Percentiles rank a stretch among this genome's conserved stretches.
These are phyloP conservation scores for Ceratotherium simum DNA, from an alignment of 2,113 vertebrate species.

Conservation along the genomic window DNA sequence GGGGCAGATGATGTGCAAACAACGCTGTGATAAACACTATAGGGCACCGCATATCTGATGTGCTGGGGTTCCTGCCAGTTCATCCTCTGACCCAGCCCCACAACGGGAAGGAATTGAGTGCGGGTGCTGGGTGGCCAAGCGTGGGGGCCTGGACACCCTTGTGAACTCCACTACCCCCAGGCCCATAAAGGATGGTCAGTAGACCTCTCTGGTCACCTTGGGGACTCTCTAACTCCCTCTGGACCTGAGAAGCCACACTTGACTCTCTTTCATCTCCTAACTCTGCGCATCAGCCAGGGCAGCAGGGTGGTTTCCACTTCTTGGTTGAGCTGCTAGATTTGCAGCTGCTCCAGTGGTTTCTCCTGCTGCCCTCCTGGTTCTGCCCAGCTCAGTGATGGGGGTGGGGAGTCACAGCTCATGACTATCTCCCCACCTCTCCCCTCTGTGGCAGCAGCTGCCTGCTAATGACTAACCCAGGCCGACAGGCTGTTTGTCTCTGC, in stretches of 20 bases:
- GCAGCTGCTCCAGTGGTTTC: not conserved
- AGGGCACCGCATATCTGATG: not conserved
- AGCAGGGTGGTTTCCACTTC: not conserved
- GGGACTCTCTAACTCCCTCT: not conserved
- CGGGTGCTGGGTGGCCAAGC: not conserved
- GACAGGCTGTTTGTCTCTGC: constrained; percentile 69
- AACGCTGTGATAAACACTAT: accelerated
- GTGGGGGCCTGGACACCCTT: not conserved
- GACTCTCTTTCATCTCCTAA: not conserved
- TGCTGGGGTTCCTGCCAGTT: not conserved
- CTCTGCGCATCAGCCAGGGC: not conserved
- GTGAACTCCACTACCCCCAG: not conserved
- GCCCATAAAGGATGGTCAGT: not conserved
- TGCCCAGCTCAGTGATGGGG: not conserved
- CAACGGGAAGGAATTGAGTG: accelerated
- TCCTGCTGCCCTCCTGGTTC: not conserved
- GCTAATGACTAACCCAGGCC: constrained; percentile 77
- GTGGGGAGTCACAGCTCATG: not conserved
- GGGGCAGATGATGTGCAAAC: not conserved
- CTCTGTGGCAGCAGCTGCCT: constrained; percentile 46
- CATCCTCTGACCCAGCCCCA: not conserved
- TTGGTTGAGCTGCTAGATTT: not conserved
- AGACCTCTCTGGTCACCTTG: not conserved
- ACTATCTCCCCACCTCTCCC: not conserved
- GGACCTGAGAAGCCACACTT: not conserved